Base-by-base conservation (phyloP, 2,113 vertebrate species). In the Catharus fuscescens region DNA sequence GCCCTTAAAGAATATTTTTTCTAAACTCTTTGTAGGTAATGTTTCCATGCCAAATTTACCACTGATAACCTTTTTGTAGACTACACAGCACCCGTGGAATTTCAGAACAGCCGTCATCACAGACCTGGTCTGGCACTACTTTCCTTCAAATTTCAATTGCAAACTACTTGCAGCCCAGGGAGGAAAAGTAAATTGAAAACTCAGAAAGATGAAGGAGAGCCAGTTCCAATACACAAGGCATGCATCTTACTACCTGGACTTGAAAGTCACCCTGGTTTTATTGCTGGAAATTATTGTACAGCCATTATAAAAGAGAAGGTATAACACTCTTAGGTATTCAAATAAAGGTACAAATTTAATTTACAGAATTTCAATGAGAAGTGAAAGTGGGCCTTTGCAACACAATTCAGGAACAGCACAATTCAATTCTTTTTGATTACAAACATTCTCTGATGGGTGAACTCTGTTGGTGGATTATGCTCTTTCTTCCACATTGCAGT, bases 401-500 rank as follows among this genome's bases (percentile, higher is more conserved):
- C 44, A 66, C 26, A 77, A 59, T 65, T 77, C 56, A 47, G n/a
- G 31, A 57, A 42, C 25, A 80, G 42, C 24, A n/a, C 19, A 90
- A 83, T 78, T 78, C 42, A 80, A 2, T 42, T 78, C 5, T 42
- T 85, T 54, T n/a, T 71, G 47, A 16, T 66, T 70, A 31, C 12
- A 67, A 67, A 50, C 2, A 14, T 9, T 61, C 23, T 70, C 44
- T 77, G 81, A 36, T 1, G 6, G 6, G 10, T 45, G 25, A 90
- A 21, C 47, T 48, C 47, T 48, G 47, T 1, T 5, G 6, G 12
- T 45, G 25, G 88, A 21, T n/a, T 74, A 18, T 0, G 0, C 13
- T 80, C 10, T 91, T 72, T 48, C 53, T 48, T 84, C 52, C 40
- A 18, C 21, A 34, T 15, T 31, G 44, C 48, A 84, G 38, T 5